Percentiles rank a stretch among this genome's conserved stretches.
Evolutionary conservation across 2,113 vertebrate genomes (phyloP).

Genomic region (Anoura caudifer): DNA sequence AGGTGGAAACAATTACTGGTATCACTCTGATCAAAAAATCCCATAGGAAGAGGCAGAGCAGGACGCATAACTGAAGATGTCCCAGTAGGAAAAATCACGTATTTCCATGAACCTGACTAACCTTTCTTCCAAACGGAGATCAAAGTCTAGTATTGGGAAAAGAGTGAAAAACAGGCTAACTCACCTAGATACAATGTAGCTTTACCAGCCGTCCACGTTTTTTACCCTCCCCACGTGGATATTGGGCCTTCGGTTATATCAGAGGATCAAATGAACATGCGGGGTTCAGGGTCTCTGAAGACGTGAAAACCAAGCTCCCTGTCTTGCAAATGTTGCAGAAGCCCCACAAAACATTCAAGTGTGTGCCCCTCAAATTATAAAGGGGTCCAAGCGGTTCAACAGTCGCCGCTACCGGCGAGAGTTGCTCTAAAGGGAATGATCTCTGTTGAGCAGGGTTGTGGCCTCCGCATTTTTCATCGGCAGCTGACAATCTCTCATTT

Average conservation of each 20-base stretch:
- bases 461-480: accelerated
- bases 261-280: not conserved
- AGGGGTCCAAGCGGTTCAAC: accelerated
- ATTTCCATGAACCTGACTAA: not conserved
- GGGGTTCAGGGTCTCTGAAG: not conserved
- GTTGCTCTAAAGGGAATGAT: accelerated
- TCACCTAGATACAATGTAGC: accelerated
- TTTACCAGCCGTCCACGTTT: accelerated
- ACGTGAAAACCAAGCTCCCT: not conserved
- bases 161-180: not conserved
- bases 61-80: not conserved
- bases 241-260: not conserved
- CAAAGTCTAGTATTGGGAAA: not conserved
- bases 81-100: accelerated
- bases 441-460: accelerated
- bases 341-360: not conserved
- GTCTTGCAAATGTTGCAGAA: not conserved
- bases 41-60: not conserved
- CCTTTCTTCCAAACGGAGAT: not conserved
- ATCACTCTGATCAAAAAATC: not conserved
- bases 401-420: accelerated
- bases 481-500: not conserved
- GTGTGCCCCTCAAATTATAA: accelerated
- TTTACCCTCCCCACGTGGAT: too few species aligned
- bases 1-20: not conserved